phyloP scores from a whole-genome alignment of 2,797 vertebrate species.

The Ctenosaura bakeri region DNA sequence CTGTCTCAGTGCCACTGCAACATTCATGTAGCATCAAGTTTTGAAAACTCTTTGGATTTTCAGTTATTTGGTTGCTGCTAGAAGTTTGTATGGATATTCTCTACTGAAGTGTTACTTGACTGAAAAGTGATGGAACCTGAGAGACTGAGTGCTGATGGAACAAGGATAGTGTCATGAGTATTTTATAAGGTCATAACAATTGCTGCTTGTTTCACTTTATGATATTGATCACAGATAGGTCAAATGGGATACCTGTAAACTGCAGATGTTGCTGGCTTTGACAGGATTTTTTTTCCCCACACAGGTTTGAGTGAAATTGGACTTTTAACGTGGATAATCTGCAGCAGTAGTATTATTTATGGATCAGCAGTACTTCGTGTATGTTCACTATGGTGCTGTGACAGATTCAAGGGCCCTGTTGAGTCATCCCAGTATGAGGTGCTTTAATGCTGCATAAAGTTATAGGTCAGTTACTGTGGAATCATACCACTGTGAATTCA shows the following conservation, averaged over 20 bases:
- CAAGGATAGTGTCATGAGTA: not conserved
- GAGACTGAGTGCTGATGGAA: not conserved
- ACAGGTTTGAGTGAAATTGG: conserved; percentile 19
- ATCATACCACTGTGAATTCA: conserved; percentile 42
- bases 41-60: not conserved
- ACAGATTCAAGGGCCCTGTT: conserved; percentile 1
- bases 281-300: not conserved
- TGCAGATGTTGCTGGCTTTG: not conserved
- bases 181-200: not conserved
- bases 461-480: conserved; percentile 35
- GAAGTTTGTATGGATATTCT: not conserved
- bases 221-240: not conserved
- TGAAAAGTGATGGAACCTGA: not conserved
- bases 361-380: conserved; percentile 21
- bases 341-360: conserved; percentile 24
- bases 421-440: conserved; percentile 23
- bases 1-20: not conserved
- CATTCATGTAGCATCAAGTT: not conserved
- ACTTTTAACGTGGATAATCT: conserved; percentile 22
- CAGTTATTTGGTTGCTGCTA: not conserved
- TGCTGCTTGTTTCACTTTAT: conserved; percentile 12
- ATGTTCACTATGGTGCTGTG: not conserved
- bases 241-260: not conserved
- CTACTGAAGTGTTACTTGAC: not conserved
- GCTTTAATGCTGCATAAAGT: conserved; percentile 34